Evolutionary conservation across 2,888 invertebrate genomes (phyloP).

Genomic region (Euzetes globulus): DNA sequence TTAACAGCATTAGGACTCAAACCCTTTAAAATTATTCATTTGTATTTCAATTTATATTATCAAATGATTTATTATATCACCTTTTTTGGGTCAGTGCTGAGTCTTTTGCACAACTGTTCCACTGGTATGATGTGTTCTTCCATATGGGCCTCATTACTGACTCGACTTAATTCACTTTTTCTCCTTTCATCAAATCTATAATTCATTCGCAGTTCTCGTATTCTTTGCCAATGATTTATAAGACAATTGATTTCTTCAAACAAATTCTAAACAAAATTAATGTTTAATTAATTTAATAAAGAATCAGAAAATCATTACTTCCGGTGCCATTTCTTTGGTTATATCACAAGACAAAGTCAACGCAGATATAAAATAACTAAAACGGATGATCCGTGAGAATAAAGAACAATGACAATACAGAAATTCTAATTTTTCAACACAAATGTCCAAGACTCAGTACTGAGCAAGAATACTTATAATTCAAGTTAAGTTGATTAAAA

Average conservation of each 20-base stretch:
- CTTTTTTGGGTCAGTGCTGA: constrained; percentile 93
- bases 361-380: too few species aligned
- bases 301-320: too few species aligned
- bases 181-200: neutral
- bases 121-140: constrained; percentile 97
- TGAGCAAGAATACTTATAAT: too few species aligned
- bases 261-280: neutral
- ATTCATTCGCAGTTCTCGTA: neutral
- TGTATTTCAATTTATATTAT: neutral
- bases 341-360: too few species aligned
- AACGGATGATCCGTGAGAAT: too few species aligned
- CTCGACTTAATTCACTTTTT: neutral
- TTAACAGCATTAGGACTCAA: constrained; percentile 13
- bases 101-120: constrained; percentile 92
- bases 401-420: too few species aligned
- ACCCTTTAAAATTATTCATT: constrained; percentile 3
- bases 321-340: too few species aligned
- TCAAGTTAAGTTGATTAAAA: too few species aligned
- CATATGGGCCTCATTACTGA: neutral
- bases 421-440: too few species aligned
- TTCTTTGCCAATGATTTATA: neutral
- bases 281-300: too few species aligned
- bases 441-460: too few species aligned
- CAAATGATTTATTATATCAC: constrained; percentile 50
- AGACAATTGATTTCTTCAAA: neutral